Evolutionary conservation across 2,888 invertebrate genomes (phyloP).

Genomic region (Scaptodrosophila latifasciaeformis): DNA sequence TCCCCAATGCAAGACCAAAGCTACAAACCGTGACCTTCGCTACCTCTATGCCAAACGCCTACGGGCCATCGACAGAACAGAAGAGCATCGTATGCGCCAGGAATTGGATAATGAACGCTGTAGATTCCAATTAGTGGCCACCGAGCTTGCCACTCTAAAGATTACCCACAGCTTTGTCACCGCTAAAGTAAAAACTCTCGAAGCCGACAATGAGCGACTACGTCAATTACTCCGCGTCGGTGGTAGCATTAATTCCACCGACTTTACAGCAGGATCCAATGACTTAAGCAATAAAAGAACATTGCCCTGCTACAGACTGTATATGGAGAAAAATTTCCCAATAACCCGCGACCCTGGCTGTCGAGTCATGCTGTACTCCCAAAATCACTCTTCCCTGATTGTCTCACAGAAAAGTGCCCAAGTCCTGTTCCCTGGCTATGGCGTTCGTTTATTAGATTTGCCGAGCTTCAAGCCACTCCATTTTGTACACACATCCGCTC

Average conservation of each 20-base stretch:
- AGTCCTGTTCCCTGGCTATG: slow-evolving; percentile 85
- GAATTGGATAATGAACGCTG: slow-evolving; percentile 78
- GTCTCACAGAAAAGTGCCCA: slow-evolving; percentile 85
- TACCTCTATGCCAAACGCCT: slow-evolving; percentile 86
- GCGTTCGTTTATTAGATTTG: slow-evolving; percentile 83
- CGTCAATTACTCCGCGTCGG: slow-evolving; percentile 47
- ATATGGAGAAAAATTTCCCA: slow-evolving; percentile 81
- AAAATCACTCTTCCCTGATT: slow-evolving; percentile 80
- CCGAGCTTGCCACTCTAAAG: slow-evolving; percentile 78
- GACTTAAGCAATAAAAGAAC: not conserved
- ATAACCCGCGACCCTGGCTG: slow-evolving; percentile 84
- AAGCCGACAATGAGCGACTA: slow-evolving; percentile 61
- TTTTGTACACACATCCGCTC: slow-evolving; percentile 84
- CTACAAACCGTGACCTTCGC: slow-evolving; percentile 82
- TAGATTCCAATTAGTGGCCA: slow-evolving; percentile 78
- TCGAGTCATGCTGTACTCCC: slow-evolving; percentile 85
- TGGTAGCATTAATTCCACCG: slow-evolving; percentile 17
- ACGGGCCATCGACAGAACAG: slow-evolving; percentile 85
- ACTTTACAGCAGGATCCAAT: too few relatives aligned
- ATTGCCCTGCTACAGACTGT: slow-evolving; percentile 67
- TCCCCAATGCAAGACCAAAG: slow-evolving; percentile 90
- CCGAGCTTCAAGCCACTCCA: slow-evolving; percentile 80
- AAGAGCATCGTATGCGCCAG: slow-evolving; percentile 81
- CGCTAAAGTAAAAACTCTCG: slow-evolving; percentile 48
- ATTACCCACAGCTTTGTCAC: slow-evolving; percentile 53